phyloP scores from a whole-genome alignment of 2,888 invertebrate species.

The Leucoma salicis region DNA sequence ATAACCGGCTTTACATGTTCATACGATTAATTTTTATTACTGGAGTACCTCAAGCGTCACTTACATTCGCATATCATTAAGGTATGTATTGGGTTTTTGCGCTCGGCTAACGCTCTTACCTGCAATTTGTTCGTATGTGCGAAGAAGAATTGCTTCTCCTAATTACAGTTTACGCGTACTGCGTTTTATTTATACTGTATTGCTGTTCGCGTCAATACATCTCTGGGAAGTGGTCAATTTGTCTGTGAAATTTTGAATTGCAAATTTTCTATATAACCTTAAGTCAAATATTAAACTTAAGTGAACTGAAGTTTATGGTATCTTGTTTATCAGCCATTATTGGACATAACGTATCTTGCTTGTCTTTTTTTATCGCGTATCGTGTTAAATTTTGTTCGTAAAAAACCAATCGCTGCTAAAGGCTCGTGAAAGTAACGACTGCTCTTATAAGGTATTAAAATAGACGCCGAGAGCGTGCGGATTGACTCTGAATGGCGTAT shows the following conservation, averaged over 20 bases:
- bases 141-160: constrained; percentile 65
- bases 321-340: constrained; percentile 15
- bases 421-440: constrained; percentile 39
- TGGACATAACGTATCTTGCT: constrained; percentile 3
- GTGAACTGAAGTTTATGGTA: no score
- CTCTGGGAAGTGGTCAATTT: constrained; percentile 60
- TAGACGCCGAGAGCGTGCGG: constrained; percentile 46
- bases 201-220: constrained; percentile 45
- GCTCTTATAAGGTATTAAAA: constrained; percentile 59
- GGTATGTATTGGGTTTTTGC: constrained; percentile 34
- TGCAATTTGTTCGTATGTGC: constrained; percentile 77
- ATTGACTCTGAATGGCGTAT: constrained; percentile 61
- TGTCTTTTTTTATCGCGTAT: constrained; percentile 13
- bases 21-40: constrained; percentile 20
- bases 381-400: constrained; percentile 23
- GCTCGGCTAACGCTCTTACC: constrained; percentile 46
- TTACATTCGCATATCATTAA: constrained; percentile 19
- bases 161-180: constrained; percentile 53
- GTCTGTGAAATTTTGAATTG: constrained; percentile 19
- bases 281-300: no score
- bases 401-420: constrained; percentile 24
- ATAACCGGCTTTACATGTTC: background rate
- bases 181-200: constrained; percentile 49
- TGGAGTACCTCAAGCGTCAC: constrained; percentile 17
- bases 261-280: no score